phyloP scores from a whole-genome alignment of 2,888 invertebrate genomes.

The Scaptomyza caliginosa region DNA sequence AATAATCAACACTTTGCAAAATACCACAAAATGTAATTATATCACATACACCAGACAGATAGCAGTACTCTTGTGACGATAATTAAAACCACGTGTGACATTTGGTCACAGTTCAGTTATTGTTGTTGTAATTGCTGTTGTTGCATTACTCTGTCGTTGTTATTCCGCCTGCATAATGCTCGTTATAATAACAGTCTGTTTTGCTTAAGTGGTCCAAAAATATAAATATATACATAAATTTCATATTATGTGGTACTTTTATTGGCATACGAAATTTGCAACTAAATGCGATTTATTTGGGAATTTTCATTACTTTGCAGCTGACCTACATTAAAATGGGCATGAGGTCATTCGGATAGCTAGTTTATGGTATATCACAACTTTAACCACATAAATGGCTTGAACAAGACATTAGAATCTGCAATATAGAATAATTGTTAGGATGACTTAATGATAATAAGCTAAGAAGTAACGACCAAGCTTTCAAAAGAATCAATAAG shows the following conservation, averaged over 20 bases:
- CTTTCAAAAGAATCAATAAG: neutral
- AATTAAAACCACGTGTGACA: slow-evolving; percentile 76
- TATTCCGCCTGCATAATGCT: slow-evolving; percentile 3
- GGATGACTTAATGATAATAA: no score
- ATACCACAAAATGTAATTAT: slow-evolving; percentile 76
- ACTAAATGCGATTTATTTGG: slow-evolving; percentile 37
- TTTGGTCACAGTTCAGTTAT: slow-evolving; percentile 62
- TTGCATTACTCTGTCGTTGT: neutral
- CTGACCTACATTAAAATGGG: slow-evolving; percentile 9
- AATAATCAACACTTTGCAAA: slow-evolving; percentile 77
- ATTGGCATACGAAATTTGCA: slow-evolving; percentile 28
- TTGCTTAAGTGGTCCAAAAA: slow-evolving; percentile 34
- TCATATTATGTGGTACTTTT: slow-evolving; percentile 29
- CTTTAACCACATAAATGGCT: neutral
- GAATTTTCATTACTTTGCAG: slow-evolving; percentile 9
- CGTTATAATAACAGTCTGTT: slow-evolving; percentile 11
- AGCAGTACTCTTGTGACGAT: slow-evolving; percentile 49
- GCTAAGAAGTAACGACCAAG: no score
- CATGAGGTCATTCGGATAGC: neutral
- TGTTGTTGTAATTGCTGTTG: neutral
- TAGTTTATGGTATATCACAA: neutral
- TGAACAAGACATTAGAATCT: neutral
- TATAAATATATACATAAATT: slow-evolving; percentile 33
- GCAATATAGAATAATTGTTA: no score
- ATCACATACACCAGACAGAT: slow-evolving; percentile 17